phyloP scores from a whole-genome alignment of 2,888 invertebrate species.

The Pterostichus madidus region DNA sequence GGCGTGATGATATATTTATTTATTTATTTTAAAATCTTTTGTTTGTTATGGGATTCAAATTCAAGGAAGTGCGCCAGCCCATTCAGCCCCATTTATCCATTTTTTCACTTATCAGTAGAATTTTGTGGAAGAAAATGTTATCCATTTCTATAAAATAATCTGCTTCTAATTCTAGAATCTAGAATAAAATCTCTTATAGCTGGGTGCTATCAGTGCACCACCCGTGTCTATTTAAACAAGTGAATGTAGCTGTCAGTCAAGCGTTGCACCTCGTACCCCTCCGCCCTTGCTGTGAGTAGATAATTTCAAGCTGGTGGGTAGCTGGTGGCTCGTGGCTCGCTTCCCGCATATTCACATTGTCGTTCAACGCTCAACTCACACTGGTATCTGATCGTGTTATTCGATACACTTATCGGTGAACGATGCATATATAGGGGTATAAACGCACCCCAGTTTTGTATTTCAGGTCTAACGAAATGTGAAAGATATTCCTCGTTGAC shows the following conservation, averaged over 20 bases:
- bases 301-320: slow-evolving; percentile 51
- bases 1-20: too few species aligned
- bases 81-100: too few species aligned
- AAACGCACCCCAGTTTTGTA: slow-evolving; percentile 15
- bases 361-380: slow-evolving; percentile 10
- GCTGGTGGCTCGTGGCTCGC: slow-evolving; percentile 46
- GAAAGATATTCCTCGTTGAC: slow-evolving; percentile 4
- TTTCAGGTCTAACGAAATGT: slow-evolving; percentile 9
- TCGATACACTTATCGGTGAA: slow-evolving; percentile 33
- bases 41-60: too few species aligned
- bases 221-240: slow-evolving; percentile 49
- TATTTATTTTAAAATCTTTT: too few species aligned
- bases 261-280: slow-evolving; percentile 11
- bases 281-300: not conserved
- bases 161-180: too few species aligned
- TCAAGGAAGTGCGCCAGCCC: too few species aligned
- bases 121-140: too few species aligned
- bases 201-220: slow-evolving; percentile 1
- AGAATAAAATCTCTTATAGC: too few species aligned
- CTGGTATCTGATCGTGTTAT: slow-evolving; percentile 47
- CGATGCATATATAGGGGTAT: not conserved
- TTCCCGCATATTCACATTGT: slow-evolving; percentile 48
- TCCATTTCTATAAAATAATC: too few species aligned
- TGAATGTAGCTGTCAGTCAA: slow-evolving; percentile 54
- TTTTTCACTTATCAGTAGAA: too few species aligned